Base-by-base conservation (phyloP, 2,888 invertebrate genomes). In the Clostera curtula region DNA sequence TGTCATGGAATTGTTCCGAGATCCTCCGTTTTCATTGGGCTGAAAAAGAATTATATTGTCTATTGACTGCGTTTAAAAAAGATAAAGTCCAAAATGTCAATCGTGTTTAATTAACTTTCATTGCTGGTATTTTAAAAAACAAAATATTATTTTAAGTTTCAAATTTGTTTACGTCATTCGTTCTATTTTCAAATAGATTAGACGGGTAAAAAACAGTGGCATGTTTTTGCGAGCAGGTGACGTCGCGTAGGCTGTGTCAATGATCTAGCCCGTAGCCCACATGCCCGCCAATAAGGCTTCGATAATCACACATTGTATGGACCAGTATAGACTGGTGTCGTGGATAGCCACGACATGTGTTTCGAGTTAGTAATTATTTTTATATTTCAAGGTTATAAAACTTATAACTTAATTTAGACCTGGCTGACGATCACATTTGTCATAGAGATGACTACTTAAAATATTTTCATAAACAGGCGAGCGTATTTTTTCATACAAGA, bases 201-300 rank as follows among this genome's bases (percentile, higher is more conserved):
- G 60, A 66, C 43, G 61, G 38, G 49, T 61, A 57, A 63, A 71
- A 73, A 72, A 57, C 55, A 49, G 48, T 51, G 34, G 25, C 33
- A 49, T 60, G 68, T 73, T 72, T 72, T 72, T 67, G 48, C 52
- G 48, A 65, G 79, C 82, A 83, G 83, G 83, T 83, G 83, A 80
- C 76, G 59, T 46, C 67, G 76, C 62, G 82, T 83, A 75, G 80
- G 79, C 63, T 75, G 83, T 79, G 83, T 83, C 83, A 83, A 77
- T 79, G 83, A 70, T 80, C 83, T 74, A 76, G 68, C 71, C 63
- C 61, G 61, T 74, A 76, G 77, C 82, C 82, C 82, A 83, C 83
- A 82, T 80, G 80, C 73, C 59, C 65, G 60, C 74, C 72, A 76
- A 79, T 75, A 80, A 77, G 77, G 76, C 76, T 68, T 67, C 68